Conservation (phyloP, 2,888 invertebrate species). For the Cephus pulcher region DNA sequence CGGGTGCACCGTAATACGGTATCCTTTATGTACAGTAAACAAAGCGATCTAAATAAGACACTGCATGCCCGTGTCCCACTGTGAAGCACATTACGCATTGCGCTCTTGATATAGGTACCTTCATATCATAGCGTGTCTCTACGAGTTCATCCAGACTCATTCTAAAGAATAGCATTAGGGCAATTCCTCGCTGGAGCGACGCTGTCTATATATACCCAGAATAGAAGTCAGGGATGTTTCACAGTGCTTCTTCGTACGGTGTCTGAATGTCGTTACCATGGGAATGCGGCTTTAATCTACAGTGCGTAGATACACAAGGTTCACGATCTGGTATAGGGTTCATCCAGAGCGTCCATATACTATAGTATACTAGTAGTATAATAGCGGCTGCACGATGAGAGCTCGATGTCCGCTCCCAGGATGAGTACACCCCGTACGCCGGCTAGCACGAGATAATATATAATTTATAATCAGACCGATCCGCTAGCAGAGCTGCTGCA, state of each 20-base stretch:
- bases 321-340: slow-evolving; percentile 26
- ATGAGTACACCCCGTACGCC: slow-evolving; percentile 23
- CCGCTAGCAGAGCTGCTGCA: slow-evolving; percentile 46
- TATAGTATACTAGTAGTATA: neutral
- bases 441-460: slow-evolving; percentile 51
- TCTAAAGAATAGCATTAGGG: neutral
- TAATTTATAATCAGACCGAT: slow-evolving; percentile 66
- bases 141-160: neutral
- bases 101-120: neutral
- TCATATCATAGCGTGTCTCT: neutral
- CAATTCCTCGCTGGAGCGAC: neutral
- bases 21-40: neutral
- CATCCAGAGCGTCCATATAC: slow-evolving; percentile 11
- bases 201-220: neutral
- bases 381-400: neutral
- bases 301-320: slow-evolving; percentile 38
- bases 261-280: slow-evolving; percentile 27
- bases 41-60: neutral
- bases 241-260: neutral
- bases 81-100: neutral
- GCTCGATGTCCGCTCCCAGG: neutral
- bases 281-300: slow-evolving; percentile 31
- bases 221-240: neutral
- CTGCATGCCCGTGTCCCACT: neutral
- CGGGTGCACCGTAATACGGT: neutral